These are phyloP conservation scores for Carapus acus DNA, from an alignment of 2,797 vertebrate genomes.

Conservation along the genomic window DNA sequence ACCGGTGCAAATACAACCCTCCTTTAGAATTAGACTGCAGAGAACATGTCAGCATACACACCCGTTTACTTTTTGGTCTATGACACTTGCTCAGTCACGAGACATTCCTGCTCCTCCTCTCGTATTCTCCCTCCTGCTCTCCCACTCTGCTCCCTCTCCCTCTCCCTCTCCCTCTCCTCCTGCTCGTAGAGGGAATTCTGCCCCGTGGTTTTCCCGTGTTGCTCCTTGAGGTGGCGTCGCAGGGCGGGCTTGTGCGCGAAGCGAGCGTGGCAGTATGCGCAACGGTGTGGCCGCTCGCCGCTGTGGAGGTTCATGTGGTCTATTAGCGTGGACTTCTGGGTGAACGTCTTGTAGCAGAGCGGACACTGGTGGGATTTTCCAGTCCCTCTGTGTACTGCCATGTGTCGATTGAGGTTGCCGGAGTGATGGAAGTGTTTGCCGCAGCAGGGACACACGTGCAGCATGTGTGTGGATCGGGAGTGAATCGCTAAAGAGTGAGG, in stretches of 20 bases:
- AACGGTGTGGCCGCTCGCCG: slow-evolving; percentile 85
- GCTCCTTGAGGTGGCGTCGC: slow-evolving; percentile 90
- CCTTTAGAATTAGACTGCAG: not conserved
- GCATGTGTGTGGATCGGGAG: slow-evolving; percentile 82
- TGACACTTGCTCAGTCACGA: slow-evolving; percentile 40
- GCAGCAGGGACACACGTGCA: slow-evolving; percentile 90
- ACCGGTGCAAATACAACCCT: too few species aligned
- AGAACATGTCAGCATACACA: not conserved
- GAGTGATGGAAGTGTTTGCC: slow-evolving; percentile 93
- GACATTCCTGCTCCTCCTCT: slow-evolving; percentile 55
- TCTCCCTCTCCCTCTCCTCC: slow-evolving; percentile 72
- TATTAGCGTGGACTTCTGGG: slow-evolving; percentile 90
- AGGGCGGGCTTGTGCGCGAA: slow-evolving; percentile 94
- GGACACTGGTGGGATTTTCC: slow-evolving; percentile 86
- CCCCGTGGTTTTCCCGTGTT: slow-evolving; percentile 90
- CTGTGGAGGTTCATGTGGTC: slow-evolving; percentile 98
- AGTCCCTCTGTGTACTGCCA: slow-evolving; percentile 85
- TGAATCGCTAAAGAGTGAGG: slow-evolving; percentile 84
- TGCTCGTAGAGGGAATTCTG: slow-evolving; percentile 88
- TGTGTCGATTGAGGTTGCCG: slow-evolving; percentile 89
- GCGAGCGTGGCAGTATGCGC: slow-evolving; percentile 88
- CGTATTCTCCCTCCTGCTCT: slow-evolving; percentile 25
- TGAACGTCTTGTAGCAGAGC: slow-evolving; percentile 92
- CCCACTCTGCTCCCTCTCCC: slow-evolving; percentile 27
- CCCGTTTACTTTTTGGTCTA: slow-evolving; percentile 16